Evolutionary conservation across 1,140 invertebrate species (phyloP).

Genomic region (Glossosoma conforme): DNA sequence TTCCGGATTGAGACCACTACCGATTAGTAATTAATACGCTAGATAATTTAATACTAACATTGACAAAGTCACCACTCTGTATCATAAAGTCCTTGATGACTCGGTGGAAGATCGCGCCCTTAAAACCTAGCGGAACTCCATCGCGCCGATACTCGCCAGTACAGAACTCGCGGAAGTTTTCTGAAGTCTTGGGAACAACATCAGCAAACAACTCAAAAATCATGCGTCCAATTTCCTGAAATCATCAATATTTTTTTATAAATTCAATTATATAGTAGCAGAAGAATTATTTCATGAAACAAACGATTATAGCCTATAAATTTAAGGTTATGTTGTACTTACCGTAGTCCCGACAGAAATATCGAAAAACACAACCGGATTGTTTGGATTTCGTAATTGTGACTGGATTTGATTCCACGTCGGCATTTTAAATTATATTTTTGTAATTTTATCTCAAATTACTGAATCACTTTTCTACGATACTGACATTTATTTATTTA

Average conservation of each 20-base stretch:
- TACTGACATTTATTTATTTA: no score
- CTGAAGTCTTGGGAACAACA: conserved; percentile 94
- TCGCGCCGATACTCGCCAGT: conserved; percentile 91
- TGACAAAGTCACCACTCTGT: conserved; percentile 98
- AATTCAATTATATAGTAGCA: no score
- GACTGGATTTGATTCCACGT: conserved; percentile 89
- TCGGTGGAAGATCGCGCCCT: conserved; percentile 93
- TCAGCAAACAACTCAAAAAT: conserved; percentile 96
- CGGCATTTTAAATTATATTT: conserved; percentile 77
- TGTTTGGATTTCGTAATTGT: conserved; percentile 86
- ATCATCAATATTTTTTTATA: background rate
- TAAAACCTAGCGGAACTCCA: conserved; percentile 94
- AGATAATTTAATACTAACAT: conserved; percentile 73
- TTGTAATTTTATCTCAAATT: no score
- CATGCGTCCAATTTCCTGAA: conserved; percentile 83
- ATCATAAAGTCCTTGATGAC: conserved; percentile 99
- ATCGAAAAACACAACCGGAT: conserved; percentile 97
- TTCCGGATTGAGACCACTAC: no score
- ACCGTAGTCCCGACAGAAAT: conserved; percentile 87
- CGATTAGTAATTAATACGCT: no score
- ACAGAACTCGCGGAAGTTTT: conserved; percentile 98
- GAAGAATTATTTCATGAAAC: no score
- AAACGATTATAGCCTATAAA: no score
- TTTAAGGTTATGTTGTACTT: no score
- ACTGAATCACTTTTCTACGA: background rate